Conservation (phyloP, 2,113 vertebrate species). For the Cyprinodon variegatus region DNA sequence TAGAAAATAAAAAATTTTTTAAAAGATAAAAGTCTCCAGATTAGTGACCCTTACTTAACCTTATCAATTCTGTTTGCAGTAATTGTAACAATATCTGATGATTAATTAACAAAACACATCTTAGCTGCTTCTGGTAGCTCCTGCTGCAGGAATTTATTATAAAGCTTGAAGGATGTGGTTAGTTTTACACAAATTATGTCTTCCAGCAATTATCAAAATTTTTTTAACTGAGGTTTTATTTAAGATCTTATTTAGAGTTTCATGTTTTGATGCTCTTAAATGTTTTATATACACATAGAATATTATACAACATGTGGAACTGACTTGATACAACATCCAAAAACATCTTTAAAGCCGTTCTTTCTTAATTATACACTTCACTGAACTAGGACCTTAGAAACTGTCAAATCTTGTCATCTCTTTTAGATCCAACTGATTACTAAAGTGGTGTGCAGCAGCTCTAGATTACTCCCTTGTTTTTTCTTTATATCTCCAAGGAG, state of each 20-base stretch:
- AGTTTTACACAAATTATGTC: background rate
- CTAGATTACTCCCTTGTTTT: background rate
- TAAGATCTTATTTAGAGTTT: background rate
- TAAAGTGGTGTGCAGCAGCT: background rate
- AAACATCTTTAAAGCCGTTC: background rate
- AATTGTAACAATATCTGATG: slow-evolving; percentile 1
- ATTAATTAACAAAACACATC: slow-evolving; percentile 4
- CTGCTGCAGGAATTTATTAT: background rate
- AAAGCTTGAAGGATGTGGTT: background rate
- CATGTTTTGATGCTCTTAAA: background rate
- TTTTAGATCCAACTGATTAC: background rate
- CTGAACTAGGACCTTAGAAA: background rate
- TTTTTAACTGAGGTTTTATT: background rate
- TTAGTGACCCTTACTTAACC: slow-evolving; percentile 1
- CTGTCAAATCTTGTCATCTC: background rate
- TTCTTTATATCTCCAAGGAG: background rate
- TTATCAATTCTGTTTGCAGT: background rate
- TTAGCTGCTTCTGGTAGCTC: slow-evolving; percentile 8
- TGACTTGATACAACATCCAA: background rate
- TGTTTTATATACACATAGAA: background rate
- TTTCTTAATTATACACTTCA: background rate
- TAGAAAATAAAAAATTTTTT: slow-evolving; percentile 32
- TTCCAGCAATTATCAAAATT: background rate
- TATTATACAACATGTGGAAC: background rate
- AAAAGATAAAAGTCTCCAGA: slow-evolving; percentile 26